A percentile compares a stretch with the other conserved stretches of the same genome.
Conservation (phyloP, 2,797 vertebrate species). For the Sitta carolinensis region DNA sequence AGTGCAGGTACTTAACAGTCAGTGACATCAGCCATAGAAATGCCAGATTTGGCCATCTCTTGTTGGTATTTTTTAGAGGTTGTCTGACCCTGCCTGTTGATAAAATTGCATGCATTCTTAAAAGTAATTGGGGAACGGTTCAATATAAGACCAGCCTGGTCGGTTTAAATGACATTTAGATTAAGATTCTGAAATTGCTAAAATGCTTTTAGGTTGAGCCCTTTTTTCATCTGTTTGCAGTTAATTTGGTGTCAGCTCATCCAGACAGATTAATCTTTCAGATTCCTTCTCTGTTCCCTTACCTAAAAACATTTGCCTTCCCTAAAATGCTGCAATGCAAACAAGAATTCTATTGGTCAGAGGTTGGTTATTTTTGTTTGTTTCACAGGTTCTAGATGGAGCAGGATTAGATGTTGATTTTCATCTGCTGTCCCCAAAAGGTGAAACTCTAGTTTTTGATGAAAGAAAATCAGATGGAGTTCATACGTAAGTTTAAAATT, state of each 20-base stretch:
- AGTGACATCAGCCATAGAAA: neutral
- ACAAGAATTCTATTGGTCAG: neutral
- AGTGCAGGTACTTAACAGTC: neutral
- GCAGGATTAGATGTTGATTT: conserved; percentile 96
- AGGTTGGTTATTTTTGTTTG: neutral
- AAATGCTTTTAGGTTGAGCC: neutral
- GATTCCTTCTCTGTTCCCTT: neutral
- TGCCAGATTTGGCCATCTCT: neutral
- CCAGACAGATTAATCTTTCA: neutral
- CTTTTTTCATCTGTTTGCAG: neutral
- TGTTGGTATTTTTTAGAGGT: neutral
- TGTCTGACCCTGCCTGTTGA: neutral
- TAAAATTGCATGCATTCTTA: neutral
- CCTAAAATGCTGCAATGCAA: neutral
- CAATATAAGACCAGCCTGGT: neutral
- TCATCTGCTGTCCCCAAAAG: conserved; percentile 86
- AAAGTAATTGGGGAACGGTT: neutral
- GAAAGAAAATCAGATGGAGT: conserved; percentile 94
- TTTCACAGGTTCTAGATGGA: conserved; percentile 90
- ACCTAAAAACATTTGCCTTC: neutral
- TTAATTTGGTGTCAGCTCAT: neutral
- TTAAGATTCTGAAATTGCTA: neutral
- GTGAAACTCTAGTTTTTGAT: conserved; percentile 87
- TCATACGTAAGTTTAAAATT: conserved; percentile 88
- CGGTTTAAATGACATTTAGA: neutral